phyloP scores from a whole-genome alignment of 2,888 invertebrate genomes.

The Eilema griseolum region DNA sequence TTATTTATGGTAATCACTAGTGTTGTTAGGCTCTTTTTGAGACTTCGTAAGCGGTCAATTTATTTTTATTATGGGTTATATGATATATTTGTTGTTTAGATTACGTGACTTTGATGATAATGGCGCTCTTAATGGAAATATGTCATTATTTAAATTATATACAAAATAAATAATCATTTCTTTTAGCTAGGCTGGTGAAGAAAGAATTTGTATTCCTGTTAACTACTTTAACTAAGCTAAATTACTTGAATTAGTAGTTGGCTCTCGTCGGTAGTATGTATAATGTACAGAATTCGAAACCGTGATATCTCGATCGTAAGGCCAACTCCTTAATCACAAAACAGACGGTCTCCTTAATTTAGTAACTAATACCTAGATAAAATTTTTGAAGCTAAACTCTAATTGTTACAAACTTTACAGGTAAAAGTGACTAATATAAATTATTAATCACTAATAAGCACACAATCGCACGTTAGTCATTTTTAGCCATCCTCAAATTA shows the following conservation, averaged over 20 bases:
- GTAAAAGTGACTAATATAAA: not conserved
- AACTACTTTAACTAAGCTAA: too few species aligned
- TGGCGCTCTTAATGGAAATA: not conserved
- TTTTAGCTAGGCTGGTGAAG: too few species aligned
- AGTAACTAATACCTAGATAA: not conserved
- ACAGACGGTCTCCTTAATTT: too few species aligned
- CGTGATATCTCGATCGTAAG: too few species aligned
- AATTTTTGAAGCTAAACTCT: not conserved
- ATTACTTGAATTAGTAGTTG: too few species aligned
- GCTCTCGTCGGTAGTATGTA: too few species aligned
- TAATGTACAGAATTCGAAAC: too few species aligned
- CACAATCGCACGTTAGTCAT: not conserved
- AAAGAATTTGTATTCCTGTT: too few species aligned
- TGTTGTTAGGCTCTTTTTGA: conserved; percentile 38
- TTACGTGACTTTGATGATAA: not conserved
- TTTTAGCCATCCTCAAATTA: conserved; percentile 34
- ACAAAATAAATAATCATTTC: too few species aligned
- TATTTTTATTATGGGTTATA: conserved; percentile 40
- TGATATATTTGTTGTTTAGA: conserved; percentile 22
- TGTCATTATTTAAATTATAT: not conserved
- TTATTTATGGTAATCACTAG: conserved; percentile 74
- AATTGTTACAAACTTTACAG: not conserved
- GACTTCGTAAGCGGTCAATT: conserved; percentile 43
- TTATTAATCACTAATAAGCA: not conserved
- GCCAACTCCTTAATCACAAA: too few species aligned